Evolutionary conservation across 2,797 vertebrate genomes (phyloP).

Genomic region (Diplodus puntazzo): DNA sequence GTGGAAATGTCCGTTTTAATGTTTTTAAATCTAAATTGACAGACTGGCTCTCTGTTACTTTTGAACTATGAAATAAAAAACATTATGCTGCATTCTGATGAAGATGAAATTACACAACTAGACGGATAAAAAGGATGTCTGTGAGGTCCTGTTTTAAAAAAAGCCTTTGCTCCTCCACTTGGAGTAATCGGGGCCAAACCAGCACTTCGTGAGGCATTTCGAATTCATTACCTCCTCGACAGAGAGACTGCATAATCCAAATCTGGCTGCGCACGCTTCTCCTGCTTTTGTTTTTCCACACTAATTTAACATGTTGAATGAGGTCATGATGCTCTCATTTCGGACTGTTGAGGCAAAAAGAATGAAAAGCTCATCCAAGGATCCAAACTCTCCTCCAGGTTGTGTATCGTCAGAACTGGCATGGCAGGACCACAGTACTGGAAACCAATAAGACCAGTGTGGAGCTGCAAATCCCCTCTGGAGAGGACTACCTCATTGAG

Average conservation of each 20-base stretch:
- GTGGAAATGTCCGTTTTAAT: not conserved
- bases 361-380: not conserved
- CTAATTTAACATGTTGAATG: not conserved
- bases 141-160: conserved; percentile 15
- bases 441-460: conserved; percentile 92
- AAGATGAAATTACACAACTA: conserved; percentile 11
- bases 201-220: conserved; percentile 45
- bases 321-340: not conserved
- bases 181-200: conserved; percentile 29
- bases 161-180: not conserved
- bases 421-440: conserved; percentile 85
- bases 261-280: conserved; percentile 12
- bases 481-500: conserved; percentile 92
- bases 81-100: not conserved
- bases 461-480: conserved; percentile 89
- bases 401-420: conserved; percentile 90
- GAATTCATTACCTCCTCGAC: conserved; percentile 46
- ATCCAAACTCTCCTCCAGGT: conserved; percentile 78
- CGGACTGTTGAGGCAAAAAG: not conserved
- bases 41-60: conserved; percentile 3
- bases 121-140: conserved; percentile 11
- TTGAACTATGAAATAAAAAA: conserved; percentile 6
- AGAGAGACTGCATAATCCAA: conserved; percentile 16
- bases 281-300: not conserved
- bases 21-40: conserved; percentile 24